Percentiles rank a stretch among this genome's conserved stretches.
Conservation (phyloP, 2,888 invertebrate species). For the Acanthococcus lagerstroemiae region DNA sequence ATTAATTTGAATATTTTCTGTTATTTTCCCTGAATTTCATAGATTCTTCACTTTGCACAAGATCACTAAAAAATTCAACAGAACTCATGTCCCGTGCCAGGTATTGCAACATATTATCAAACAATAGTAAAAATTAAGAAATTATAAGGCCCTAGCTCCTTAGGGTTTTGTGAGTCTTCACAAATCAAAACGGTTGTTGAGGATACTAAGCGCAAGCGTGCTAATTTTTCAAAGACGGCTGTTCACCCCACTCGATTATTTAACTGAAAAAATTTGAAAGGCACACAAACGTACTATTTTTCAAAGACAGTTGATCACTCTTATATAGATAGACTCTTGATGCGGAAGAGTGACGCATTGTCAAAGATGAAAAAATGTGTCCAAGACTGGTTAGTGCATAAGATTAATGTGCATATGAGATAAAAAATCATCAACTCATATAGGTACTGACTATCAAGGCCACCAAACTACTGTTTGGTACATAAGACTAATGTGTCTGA, state of each 20-base stretch:
- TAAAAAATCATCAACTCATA: background rate
- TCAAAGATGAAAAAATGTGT: background rate
- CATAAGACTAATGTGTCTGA: background rate
- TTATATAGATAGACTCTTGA: background rate
- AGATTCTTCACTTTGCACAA: background rate
- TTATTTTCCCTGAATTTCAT: background rate
- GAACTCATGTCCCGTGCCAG: background rate
- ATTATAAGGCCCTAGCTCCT: background rate
- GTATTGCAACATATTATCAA: background rate
- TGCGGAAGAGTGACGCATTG: background rate
- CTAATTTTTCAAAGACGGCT: too few species aligned
- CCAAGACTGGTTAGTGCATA: background rate
- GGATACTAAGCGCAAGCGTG: too few species aligned
- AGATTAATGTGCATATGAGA: background rate
- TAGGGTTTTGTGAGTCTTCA: too few species aligned
- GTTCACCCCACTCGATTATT: too few species aligned
- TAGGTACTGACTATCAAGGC: background rate
- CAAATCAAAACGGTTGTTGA: too few species aligned
- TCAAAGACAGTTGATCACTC: too few species aligned
- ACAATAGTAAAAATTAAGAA: background rate
- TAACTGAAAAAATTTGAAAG: too few species aligned
- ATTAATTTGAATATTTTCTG: background rate
- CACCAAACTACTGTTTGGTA: background rate
- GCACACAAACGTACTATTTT: too few species aligned
- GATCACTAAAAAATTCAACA: background rate